Evolutionary conservation across 2,888 invertebrate species (phyloP).

Genomic region (Troilus luridus): DNA sequence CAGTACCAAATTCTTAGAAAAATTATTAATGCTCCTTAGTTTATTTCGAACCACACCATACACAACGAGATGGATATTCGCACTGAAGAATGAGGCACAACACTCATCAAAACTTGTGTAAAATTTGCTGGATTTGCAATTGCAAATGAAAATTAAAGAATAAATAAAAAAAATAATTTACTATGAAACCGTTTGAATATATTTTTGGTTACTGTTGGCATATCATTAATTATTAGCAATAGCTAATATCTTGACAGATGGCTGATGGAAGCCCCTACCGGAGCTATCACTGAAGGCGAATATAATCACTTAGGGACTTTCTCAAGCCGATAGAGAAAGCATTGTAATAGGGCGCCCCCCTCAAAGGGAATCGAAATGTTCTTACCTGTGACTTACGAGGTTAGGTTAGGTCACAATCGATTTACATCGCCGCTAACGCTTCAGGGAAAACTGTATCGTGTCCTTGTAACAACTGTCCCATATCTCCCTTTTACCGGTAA

Average conservation of each 20-base stretch:
- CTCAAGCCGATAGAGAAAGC: neutral
- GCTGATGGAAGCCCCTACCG: neutral
- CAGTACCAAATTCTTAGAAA: too few species aligned
- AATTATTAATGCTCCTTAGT: too few species aligned
- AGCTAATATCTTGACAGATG: neutral
- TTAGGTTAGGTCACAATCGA: neutral
- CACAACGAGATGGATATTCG: too few species aligned
- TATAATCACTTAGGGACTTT: neutral
- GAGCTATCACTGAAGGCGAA: neutral
- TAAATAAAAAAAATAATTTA: too few species aligned
- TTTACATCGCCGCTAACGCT: neutral
- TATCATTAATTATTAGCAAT: too few species aligned
- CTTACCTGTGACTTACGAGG: constrained; percentile 1
- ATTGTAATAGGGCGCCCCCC: neutral
- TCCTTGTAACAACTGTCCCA: neutral
- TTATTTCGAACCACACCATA: too few species aligned
- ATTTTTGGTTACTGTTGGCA: too few species aligned
- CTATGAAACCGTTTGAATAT: too few species aligned
- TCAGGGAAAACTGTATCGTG: neutral
- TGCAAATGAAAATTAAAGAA: too few species aligned
- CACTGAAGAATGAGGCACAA: too few species aligned
- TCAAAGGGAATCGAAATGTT: neutral
- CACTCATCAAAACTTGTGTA: too few species aligned
- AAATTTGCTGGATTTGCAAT: too few species aligned
- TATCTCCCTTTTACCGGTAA: neutral